Evolutionary conservation across 1,140 invertebrate species (phyloP).

Genomic region (Panagrolaimus sp.): DNA sequence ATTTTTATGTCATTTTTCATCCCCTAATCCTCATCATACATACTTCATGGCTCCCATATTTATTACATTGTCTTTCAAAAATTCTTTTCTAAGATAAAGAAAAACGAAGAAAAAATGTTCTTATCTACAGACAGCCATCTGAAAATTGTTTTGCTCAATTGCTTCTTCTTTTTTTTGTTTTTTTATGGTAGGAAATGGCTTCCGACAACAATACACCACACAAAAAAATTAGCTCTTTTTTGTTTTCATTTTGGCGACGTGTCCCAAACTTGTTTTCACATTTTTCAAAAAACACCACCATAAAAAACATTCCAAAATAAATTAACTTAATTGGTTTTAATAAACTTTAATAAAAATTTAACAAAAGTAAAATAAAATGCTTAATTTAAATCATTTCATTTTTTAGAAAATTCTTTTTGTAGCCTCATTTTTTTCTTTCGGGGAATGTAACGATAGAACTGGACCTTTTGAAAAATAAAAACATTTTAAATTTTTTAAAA

Average conservation of each 20-base stretch:
- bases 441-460: too few relatives aligned
- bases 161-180: neutral
- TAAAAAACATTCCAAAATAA: slow-evolving; percentile 1
- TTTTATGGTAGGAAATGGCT: neutral
- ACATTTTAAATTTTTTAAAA: neutral
- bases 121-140: neutral
- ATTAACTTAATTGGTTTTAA: neutral
- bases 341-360: neutral
- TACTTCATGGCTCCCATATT: neutral
- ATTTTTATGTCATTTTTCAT: too few relatives aligned
- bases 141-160: neutral
- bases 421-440: too few relatives aligned
- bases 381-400: neutral
- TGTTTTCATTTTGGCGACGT: neutral
- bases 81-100: neutral
- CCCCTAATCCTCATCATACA: too few relatives aligned
- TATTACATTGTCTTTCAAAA: neutral
- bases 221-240: neutral
- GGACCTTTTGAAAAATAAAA: neutral
- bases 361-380: neutral
- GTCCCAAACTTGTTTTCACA: neutral
- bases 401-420: too few relatives aligned
- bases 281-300: neutral
- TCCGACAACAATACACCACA: neutral
- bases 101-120: neutral